phyloP scores from a whole-genome alignment of 2,113 vertebrate genomes.

The Hippocampus comes region DNA sequence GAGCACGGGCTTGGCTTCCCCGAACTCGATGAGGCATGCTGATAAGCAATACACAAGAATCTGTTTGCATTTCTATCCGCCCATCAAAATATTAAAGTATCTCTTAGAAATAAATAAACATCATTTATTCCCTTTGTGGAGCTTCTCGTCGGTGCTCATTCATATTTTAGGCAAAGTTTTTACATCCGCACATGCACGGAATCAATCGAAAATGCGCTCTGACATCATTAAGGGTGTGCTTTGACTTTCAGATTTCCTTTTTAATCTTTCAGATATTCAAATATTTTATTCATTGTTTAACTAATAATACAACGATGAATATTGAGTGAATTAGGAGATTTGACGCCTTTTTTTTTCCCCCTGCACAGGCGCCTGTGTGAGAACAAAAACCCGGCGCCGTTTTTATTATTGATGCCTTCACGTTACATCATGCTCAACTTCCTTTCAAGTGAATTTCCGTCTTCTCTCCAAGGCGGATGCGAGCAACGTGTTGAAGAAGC shows the following conservation, averaged over 20 bases:
- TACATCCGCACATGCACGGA: neutral
- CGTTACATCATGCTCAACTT: slow-evolving; percentile 16
- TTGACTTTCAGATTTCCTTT: neutral
- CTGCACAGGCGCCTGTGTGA: slow-evolving; percentile 3
- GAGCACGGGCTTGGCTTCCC: slow-evolving; percentile 36
- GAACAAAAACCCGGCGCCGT: neutral
- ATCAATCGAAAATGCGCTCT: slow-evolving; percentile 13
- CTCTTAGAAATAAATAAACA: slow-evolving; percentile 24
- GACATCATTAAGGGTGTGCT: neutral
- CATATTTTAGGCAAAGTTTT: slow-evolving; percentile 15
- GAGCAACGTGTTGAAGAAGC: slow-evolving; percentile 84
- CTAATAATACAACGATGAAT: neutral
- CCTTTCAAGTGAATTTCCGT: slow-evolving; percentile 15
- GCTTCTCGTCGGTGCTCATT: slow-evolving; percentile 30
- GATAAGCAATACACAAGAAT: slow-evolving; percentile 22
- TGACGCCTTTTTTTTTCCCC: neutral
- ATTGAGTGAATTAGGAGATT: neutral
- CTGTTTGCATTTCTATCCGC: slow-evolving; percentile 26
- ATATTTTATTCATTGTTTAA: neutral
- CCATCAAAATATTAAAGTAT: slow-evolving; percentile 30
- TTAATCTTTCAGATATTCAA: neutral
- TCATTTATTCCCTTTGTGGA: slow-evolving; percentile 39
- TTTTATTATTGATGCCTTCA: slow-evolving; percentile 28
- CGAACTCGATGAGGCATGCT: slow-evolving; percentile 33
- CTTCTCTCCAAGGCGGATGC: slow-evolving; percentile 72